phyloP scores from a whole-genome alignment of 2,797 vertebrate species.

The Protosalanx chinensis region DNA sequence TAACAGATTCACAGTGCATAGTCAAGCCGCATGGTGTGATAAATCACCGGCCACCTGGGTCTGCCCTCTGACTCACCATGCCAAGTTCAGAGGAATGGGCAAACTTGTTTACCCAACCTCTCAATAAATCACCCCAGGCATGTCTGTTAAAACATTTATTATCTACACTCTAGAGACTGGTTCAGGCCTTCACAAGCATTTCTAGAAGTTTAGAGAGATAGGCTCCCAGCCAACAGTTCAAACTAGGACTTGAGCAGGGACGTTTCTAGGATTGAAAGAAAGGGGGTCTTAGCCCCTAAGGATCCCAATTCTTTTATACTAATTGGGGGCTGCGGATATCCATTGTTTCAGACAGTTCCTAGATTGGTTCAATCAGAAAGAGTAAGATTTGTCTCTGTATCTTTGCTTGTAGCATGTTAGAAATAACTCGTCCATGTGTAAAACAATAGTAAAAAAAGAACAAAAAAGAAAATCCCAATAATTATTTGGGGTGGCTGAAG shows the following conservation, averaged over 20 bases:
- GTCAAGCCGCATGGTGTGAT: background rate
- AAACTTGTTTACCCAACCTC: constrained; percentile 16
- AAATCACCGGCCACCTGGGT: background rate
- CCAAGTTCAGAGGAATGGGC: constrained; percentile 10
- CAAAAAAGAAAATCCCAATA: too few relatives aligned
- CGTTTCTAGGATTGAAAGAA: too few relatives aligned
- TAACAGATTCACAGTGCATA: constrained; percentile 3
- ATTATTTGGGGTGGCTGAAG: too few relatives aligned
- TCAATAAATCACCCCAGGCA: constrained; percentile 16
- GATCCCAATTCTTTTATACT: too few relatives aligned
- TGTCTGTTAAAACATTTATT: constrained; percentile 15
- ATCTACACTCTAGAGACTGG: background rate
- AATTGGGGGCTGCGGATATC: too few relatives aligned
- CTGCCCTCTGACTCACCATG: background rate
- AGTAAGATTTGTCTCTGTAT: too few relatives aligned
- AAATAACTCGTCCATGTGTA: too few relatives aligned
- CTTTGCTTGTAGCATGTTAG: too few relatives aligned
- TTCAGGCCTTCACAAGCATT: constrained; percentile 1
- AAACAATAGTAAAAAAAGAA: too few relatives aligned
- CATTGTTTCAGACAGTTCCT: too few relatives aligned
- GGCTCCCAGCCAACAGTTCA: background rate
- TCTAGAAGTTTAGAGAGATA: background rate
- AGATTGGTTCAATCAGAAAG: too few relatives aligned
- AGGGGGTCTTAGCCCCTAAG: too few relatives aligned
- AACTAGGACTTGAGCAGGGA: background rate